phyloP scores from a whole-genome alignment of 2,797 vertebrate species.

The Poecilia wingei region DNA sequence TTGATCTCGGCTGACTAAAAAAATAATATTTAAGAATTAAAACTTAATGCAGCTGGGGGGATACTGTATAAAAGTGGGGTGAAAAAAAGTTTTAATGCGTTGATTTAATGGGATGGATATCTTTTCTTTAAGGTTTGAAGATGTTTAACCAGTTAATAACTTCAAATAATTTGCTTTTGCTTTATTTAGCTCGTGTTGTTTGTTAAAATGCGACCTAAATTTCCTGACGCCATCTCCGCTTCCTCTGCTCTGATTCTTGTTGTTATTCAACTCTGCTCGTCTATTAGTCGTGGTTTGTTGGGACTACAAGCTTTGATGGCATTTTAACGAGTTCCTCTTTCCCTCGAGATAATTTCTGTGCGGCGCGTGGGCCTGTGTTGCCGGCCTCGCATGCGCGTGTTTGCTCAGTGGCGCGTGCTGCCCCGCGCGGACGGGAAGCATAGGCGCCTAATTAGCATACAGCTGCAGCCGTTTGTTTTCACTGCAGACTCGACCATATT shows the following conservation, averaged over 20 bases:
- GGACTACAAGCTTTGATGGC: constrained; percentile 77
- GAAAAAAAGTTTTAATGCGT: not conserved
- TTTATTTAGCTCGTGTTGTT: not conserved
- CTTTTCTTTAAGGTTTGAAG: not conserved
- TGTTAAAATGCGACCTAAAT: not conserved
- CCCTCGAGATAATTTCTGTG: constrained; percentile 57
- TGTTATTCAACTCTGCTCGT: constrained; percentile 28
- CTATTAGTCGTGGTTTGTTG: constrained; percentile 63
- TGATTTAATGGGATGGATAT: not conserved
- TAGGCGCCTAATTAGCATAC: constrained; percentile 92
- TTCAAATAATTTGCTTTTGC: not conserved
- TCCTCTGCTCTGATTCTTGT: constrained; percentile 27
- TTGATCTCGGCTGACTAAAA: not conserved
- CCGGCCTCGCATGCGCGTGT: constrained; percentile 79
- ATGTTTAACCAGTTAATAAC: not conserved
- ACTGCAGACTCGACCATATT: constrained; percentile 37
- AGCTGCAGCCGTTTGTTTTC: constrained; percentile 83
- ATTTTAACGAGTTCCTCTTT: constrained; percentile 84
- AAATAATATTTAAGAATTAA: not conserved
- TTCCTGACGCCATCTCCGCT: not conserved
- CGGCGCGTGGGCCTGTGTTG: constrained; percentile 60
- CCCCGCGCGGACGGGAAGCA: constrained; percentile 75
- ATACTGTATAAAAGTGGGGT: not conserved
- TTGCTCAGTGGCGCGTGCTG: constrained; percentile 92
- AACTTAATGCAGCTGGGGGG: not conserved